These are phyloP conservation scores for Prosopocoilus inquinatus DNA, from an alignment of 2,888 invertebrate species.

Conservation along the genomic window DNA sequence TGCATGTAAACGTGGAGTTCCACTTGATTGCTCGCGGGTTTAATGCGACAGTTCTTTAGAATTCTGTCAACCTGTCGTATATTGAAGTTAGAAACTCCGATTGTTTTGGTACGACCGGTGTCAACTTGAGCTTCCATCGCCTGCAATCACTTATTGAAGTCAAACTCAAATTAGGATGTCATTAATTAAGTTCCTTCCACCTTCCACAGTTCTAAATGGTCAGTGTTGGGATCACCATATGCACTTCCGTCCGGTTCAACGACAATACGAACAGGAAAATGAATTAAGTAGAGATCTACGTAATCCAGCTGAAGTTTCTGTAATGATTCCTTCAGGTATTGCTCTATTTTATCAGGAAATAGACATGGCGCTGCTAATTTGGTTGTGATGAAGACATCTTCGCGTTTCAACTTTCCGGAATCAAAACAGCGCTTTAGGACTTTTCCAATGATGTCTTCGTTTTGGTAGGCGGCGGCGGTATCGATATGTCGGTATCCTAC, in stretches of 20 bases:
- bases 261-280: slow-evolving; percentile 56
- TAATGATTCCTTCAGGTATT: slow-evolving; percentile 66
- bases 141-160: neutral
- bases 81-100: slow-evolving; percentile 4
- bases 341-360: slow-evolving; percentile 61
- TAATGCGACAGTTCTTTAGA: neutral
- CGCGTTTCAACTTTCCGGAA: slow-evolving; percentile 59
- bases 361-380: slow-evolving; percentile 69
- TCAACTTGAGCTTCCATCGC: neutral
- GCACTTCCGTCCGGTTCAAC: neutral
- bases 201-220: no score
- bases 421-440: slow-evolving; percentile 71
- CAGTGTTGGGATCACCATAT: slow-evolving; percentile 2
- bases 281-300: slow-evolving; percentile 79
- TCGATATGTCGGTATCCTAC: slow-evolving; percentile 83
- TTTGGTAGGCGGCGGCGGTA: slow-evolving; percentile 73
- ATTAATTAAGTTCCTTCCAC: no score
- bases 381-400: slow-evolving; percentile 79
- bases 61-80: neutral
- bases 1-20: slow-evolving; percentile 5
- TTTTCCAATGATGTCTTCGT: slow-evolving; percentile 72
- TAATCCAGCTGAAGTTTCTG: slow-evolving; percentile 71
- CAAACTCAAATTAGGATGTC: no score
- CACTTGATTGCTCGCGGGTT: neutral
- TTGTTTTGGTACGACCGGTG: neutral